These are phyloP conservation scores for Villa cingulata DNA, from an alignment of 2,888 invertebrate genomes.

Conservation along the genomic window DNA sequence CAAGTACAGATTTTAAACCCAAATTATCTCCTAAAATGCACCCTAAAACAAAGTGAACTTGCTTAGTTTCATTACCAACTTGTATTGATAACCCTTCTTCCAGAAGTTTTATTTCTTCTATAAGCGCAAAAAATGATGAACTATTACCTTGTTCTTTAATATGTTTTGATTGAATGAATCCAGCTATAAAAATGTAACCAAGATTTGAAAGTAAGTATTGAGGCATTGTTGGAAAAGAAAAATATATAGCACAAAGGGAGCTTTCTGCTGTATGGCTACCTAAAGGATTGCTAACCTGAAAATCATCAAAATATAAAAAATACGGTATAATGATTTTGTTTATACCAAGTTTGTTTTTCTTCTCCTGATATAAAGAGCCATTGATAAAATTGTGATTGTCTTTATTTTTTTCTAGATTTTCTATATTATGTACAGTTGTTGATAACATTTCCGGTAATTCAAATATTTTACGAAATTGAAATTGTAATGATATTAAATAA, in stretches of 20 bases:
- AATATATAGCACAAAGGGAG: neutral
- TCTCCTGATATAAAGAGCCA: neutral
- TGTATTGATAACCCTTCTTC: neutral
- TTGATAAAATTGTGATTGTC: slow-evolving; percentile 1
- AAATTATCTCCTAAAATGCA: neutral
- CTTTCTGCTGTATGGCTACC: neutral
- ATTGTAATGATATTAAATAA: slow-evolving; percentile 1
- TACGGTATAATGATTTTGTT: too few relatives aligned
- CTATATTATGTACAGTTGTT: neutral
- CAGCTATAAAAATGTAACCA: neutral
- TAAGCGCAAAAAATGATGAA: neutral
- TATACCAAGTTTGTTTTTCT: too few relatives aligned
- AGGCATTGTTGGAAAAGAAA: neutral
- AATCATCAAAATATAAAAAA: neutral
- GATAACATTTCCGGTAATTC: neutral
- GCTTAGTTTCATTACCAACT: neutral
- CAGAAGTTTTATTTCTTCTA: neutral
- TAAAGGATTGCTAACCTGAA: neutral
- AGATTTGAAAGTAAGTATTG: neutral
- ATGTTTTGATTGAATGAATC: neutral
- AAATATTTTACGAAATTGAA: slow-evolving; percentile 5
- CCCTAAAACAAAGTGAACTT: neutral
- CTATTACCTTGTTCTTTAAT: neutral
- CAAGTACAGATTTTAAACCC: neutral
- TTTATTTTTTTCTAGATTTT: neutral